phyloP scores from a whole-genome alignment of 1,140 invertebrate species.

The Trichonephila clavata region DNA sequence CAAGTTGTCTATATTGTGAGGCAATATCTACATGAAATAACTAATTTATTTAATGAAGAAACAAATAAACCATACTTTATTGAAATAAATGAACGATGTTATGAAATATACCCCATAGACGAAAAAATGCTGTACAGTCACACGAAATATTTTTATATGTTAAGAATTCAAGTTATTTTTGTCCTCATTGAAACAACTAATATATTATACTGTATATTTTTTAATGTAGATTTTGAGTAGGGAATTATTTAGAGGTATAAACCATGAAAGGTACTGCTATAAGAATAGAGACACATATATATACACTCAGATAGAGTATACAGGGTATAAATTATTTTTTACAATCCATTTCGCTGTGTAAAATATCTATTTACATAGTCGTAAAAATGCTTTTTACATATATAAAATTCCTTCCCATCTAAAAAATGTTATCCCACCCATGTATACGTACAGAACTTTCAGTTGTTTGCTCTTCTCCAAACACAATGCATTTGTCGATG shows the following conservation, averaged over 20 bases:
- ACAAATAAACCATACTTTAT: too few species aligned
- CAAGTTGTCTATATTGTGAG: too few species aligned
- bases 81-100: too few species aligned
- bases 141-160: too few species aligned
- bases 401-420: not conserved
- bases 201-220: too few species aligned
- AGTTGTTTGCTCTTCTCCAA: not conserved
- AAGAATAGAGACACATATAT: not conserved
- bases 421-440: not conserved
- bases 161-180: too few species aligned
- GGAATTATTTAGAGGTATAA: not conserved
- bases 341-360: constrained; percentile 19
- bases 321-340: constrained; percentile 1
- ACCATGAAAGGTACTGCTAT: not conserved
- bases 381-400: constrained; percentile 30
- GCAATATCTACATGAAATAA: too few species aligned
- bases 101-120: too few species aligned
- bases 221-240: not conserved
- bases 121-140: too few species aligned
- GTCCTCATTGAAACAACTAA: too few species aligned
- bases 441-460: not conserved
- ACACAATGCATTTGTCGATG: constrained; percentile 26
- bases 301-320: not conserved
- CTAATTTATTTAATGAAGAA: too few species aligned
- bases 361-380: constrained; percentile 14